Evolutionary conservation across 1,140 invertebrate species (phyloP), one percentile per base, ranked within the genome.

Genomic region (Drosophila albomicans): DNA sequence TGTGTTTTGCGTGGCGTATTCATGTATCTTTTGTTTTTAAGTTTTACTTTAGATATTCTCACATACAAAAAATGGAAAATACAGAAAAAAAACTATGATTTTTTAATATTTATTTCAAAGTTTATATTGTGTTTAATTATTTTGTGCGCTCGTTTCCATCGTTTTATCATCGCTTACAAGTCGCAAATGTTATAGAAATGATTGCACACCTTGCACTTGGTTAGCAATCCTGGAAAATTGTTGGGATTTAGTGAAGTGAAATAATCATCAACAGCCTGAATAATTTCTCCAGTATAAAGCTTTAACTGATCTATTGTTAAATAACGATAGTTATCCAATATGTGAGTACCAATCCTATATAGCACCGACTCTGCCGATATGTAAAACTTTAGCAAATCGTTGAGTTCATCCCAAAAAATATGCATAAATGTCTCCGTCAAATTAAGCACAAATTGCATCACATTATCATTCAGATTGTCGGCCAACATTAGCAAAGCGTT

Each of bases 191-290:
- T 59, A 45, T 64, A 89, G 15, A 38, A 79, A 11, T 86, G 81
- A 1, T 7, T 8, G 8, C 85, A 89, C 5, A 35, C n/a, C 1
- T 65, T 7, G 15, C 85, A 89, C 41, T 52, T 62, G 5, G 61
- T 56, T 0, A 72, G 25, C 0, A 51, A 41, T 4, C n/a, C 67
- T 0, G 41, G 1, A 7, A 32, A 67, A n/a, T 38, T 28, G 58
- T 84, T 91, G 1, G 90, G 86, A 57, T 91, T 85, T 1, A 88
- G 46, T n/a, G 78, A 75, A 15, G 71, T 2, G 49, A 62, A 91
- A 52, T 88, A 82, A 0, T 25, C 5, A 5, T 7, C 28, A 0
- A 91, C 59, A 3, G 16, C 54, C 0, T 1, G 0, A 0, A 84
- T 35, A 20, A 85, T 87, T 0, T 61, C 41, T 0, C 15, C 5